phyloP scores from a whole-genome alignment of 2,113 vertebrate species.

The Anarhynchus alexandrinus region DNA sequence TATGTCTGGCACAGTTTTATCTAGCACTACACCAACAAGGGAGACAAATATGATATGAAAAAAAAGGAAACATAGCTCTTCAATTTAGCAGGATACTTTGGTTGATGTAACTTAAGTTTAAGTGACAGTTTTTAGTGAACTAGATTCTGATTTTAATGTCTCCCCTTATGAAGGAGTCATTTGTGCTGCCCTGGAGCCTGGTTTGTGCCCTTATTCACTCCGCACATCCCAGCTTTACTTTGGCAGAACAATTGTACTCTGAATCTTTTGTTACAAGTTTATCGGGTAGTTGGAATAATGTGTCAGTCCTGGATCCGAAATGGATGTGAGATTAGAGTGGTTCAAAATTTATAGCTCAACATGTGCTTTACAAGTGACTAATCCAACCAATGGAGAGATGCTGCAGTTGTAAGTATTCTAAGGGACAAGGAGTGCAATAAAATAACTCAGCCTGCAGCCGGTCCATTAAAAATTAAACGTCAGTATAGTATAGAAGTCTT shows the following conservation, averaged over 20 bases:
- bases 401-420: background rate
- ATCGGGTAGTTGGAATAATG: background rate
- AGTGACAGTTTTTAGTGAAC: background rate
- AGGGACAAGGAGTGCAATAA: background rate
- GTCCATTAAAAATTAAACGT: background rate
- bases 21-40: background rate
- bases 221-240: background rate
- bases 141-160: background rate
- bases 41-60: background rate
- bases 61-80: background rate
- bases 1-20: background rate
- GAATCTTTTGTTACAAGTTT: background rate
- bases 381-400: background rate
- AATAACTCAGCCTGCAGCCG: background rate
- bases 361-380: background rate
- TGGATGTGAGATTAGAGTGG: background rate
- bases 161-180: rapidly evolving
- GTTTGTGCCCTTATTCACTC: background rate
- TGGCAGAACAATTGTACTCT: background rate
- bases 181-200: background rate
- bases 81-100: background rate
- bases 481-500: background rate
- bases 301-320: background rate
- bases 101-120: background rate
- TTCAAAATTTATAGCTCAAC: background rate